These are phyloP conservation scores for Anhinga anhinga DNA, from an alignment of 2,113 vertebrate species.

Conservation along the genomic window DNA sequence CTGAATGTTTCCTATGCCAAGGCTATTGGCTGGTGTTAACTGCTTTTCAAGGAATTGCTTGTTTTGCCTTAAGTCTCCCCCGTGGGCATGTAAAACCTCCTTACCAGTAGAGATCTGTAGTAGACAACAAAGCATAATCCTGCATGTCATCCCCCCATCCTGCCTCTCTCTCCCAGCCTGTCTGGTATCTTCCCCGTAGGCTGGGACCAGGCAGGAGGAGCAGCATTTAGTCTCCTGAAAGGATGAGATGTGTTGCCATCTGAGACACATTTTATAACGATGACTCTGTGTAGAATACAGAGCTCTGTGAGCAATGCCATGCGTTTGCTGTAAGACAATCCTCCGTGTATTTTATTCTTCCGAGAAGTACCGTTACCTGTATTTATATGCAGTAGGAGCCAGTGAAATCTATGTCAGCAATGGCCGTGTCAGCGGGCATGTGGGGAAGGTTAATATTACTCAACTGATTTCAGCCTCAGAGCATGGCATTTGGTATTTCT, in stretches of 20 bases:
- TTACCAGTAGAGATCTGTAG: background rate
- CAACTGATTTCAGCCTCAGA: slow-evolving; percentile 30
- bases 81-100: slow-evolving; percentile 11
- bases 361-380: background rate
- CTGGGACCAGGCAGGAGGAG: background rate
- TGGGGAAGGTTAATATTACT: slow-evolving; percentile 19
- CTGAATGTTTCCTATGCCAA: background rate
- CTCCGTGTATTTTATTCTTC: background rate
- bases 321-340: background rate
- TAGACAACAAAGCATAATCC: background rate
- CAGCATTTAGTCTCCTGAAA: background rate
- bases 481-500: slow-evolving; percentile 48
- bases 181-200: background rate
- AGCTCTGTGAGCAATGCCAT: background rate
- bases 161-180: background rate
- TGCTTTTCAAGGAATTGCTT: background rate
- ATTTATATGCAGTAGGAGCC: background rate
- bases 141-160: background rate
- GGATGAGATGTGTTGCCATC: background rate
- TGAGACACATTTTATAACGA: background rate
- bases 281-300: background rate
- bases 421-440: background rate
- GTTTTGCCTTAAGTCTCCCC: slow-evolving; percentile 19
- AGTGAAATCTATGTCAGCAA: background rate
- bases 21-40: slow-evolving; percentile 6